A percentile compares a stretch with the other conserved stretches of the same genome.
These are phyloP conservation scores for Chauna torquata DNA, from an alignment of 2,113 vertebrate genomes.

Conservation along the genomic window DNA sequence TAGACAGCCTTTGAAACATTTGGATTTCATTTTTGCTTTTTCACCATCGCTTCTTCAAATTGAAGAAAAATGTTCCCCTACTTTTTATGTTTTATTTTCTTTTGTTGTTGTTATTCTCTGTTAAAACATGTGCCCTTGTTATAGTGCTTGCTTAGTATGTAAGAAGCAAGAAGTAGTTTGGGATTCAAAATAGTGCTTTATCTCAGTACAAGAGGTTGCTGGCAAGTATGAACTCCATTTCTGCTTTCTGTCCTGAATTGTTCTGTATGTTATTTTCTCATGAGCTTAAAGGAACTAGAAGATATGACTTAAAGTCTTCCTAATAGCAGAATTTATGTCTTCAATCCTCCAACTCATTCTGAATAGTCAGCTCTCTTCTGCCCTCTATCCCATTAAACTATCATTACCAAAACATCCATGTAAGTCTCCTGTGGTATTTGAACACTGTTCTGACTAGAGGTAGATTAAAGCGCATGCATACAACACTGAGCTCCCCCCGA, in stretches of 20 bases:
- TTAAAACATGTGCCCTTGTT: not conserved
- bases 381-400: not conserved
- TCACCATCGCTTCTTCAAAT: not conserved
- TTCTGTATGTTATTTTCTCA: not conserved
- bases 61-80: not conserved
- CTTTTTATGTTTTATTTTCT: not conserved
- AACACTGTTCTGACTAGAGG: not conserved
- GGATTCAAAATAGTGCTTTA: not conserved
- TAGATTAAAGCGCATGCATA: not conserved
- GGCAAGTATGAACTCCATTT: not conserved
- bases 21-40: not conserved
- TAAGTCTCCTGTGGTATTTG: rapidly evolving
- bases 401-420: not conserved
- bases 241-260: not conserved
- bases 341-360: not conserved
- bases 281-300: not conserved
- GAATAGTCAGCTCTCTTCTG: not conserved
- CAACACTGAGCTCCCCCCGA: not conserved
- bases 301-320: not conserved
- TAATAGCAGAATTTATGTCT: not conserved
- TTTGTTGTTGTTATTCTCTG: not conserved
- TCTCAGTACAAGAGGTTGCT: not conserved
- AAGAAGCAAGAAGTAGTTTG: not conserved
- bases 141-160: not conserved
- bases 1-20: not conserved